These are phyloP conservation scores for Erebia palarica DNA, from an alignment of 2,888 invertebrate genomes.

Conservation along the genomic window DNA sequence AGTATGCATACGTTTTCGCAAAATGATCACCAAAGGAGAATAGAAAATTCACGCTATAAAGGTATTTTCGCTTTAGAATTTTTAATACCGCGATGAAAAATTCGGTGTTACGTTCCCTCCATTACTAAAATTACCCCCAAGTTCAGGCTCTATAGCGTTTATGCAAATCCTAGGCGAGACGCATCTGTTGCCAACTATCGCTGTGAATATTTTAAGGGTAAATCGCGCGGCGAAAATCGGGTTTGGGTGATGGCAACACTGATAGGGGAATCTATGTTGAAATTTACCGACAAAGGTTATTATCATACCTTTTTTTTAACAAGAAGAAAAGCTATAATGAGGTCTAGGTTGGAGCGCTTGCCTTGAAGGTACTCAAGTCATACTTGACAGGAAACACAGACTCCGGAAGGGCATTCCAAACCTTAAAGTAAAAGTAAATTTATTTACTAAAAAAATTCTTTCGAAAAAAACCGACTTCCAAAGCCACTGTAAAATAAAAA, in stretches of 20 bases:
- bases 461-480: no score
- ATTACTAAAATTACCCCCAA: conserved; percentile 32
- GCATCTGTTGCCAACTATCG: conserved; percentile 43
- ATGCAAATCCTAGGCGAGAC: conserved; percentile 36
- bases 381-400: no score
- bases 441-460: no score
- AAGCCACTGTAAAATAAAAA: no score
- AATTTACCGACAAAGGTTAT: conserved; percentile 3
- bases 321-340: no score
- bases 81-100: conserved; percentile 28
- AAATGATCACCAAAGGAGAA: conserved; percentile 3
- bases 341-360: no score
- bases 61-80: conserved; percentile 14
- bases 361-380: no score
- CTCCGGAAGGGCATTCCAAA: no score
- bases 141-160: conserved; percentile 31
- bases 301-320: no score
- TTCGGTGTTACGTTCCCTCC: conserved; percentile 21
- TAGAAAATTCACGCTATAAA: background rate
- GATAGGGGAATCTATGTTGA: conserved; percentile 16
- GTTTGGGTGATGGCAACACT: conserved; percentile 8
- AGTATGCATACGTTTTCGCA: background rate
- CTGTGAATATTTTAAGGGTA: conserved; percentile 44
- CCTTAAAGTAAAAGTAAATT: no score
- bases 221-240: conserved; percentile 36